Base-by-base conservation (phyloP, 2,888 invertebrate species). In the Gisinianus flammeolus region DNA sequence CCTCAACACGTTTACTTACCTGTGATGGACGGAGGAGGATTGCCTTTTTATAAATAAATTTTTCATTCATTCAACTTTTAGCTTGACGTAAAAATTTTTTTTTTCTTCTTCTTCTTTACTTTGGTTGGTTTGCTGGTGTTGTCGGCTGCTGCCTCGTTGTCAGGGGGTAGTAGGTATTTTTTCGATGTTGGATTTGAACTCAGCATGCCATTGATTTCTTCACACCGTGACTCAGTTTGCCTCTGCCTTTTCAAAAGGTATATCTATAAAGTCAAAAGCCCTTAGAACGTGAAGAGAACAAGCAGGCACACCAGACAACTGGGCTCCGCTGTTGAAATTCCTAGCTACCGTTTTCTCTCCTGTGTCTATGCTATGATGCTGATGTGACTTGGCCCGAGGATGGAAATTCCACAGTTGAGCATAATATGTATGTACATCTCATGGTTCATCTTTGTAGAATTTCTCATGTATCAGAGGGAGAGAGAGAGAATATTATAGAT, bases 151-250 rank as follows among this genome's bases (percentile, higher is more conserved):
- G 71, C 74, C 64, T 66, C 10, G 74, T 74, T 62, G 74, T 74
- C 64, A 62, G 74, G 74, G 64, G 64, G 44, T 64, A 35, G 74
- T 76, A 52, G 76, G 70, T 79, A 77, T 72, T 79, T 74, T 80
- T 79, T 72, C 79, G 70, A 77, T 82, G 83, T 82, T 82, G 80
- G 80, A 81, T 82, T 79, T 79, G 79, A 81, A 77, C 82, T 81
- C 83, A 83, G 83, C 82, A 81, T 81, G 83, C 78, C 80, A 58
- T 81, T 82, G 82, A 83, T 83, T 83, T 82, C 80, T 82, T 83
- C 83, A 82, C 83, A 80, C 82, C 81, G 77, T 81, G 81, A 82
- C 79, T 82, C 79, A 80, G 78, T 74, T 74, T 75, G 58, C 79
- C 74, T 69, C 70, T 79, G 62, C 28, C 31, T 70, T 78, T 76